These are phyloP conservation scores for Coenobita brevimanus DNA, from an alignment of 1,140 invertebrate species.

Conservation along the genomic window DNA sequence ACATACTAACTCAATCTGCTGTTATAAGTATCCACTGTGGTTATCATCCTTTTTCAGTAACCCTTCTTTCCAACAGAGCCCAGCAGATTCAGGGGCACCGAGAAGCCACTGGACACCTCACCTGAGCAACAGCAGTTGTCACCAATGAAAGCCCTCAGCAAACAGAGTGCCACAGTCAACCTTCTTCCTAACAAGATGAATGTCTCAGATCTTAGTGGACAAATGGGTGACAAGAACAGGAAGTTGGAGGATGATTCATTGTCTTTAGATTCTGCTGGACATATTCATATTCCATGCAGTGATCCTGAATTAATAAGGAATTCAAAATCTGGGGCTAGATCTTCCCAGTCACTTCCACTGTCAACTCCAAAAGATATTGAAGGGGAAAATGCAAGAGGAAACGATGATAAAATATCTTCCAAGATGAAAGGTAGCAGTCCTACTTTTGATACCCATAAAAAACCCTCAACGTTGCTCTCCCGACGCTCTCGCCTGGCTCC, in stretches of 20 bases:
- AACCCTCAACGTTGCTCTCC: conserved; percentile 10
- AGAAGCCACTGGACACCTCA: neutral
- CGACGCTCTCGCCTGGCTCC: conserved; percentile 35
- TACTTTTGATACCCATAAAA: neutral
- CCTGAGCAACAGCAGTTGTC: conserved; percentile 7
- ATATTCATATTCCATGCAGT: conserved; percentile 31
- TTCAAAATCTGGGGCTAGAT: conserved; percentile 22
- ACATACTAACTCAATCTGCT: conserved; percentile 9
- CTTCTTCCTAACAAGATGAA: conserved; percentile 54
- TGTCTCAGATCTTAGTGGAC: conserved; percentile 41
- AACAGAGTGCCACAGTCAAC: conserved; percentile 34
- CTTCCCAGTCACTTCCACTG: conserved; percentile 9
- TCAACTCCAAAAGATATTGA: neutral
- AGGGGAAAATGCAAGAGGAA: neutral
- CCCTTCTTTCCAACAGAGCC: conserved; percentile 5
- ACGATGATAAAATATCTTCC: neutral
- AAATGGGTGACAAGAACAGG: neutral
- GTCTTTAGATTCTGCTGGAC: conserved; percentile 36
- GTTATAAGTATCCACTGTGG: neutral
- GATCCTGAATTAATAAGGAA: conserved; percentile 43
- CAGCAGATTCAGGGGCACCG: conserved; percentile 4
- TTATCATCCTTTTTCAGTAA: neutral
- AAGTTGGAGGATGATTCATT: conserved; percentile 15
- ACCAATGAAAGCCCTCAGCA: conserved; percentile 20
- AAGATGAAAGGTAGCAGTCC: neutral